Conservation (phyloP, 2,888 invertebrate genomes). For the Plutella xylostella region DNA sequence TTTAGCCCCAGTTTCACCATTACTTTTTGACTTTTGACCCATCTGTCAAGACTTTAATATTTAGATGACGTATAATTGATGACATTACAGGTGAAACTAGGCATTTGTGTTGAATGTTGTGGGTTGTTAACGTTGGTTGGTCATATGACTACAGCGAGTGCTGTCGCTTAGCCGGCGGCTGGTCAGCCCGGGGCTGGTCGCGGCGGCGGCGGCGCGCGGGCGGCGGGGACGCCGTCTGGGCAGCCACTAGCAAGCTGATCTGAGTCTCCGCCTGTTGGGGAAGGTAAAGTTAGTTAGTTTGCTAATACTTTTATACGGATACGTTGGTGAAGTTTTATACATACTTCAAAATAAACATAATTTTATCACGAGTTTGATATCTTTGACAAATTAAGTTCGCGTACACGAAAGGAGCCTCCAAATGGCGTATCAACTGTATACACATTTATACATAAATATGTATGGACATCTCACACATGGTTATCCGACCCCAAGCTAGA, state of each 20-base stretch:
- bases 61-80: no score
- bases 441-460: background rate
- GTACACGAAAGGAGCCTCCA: background rate
- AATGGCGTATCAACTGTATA: no score
- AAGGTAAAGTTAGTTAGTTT: background rate
- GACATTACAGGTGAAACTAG: no score
- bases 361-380: background rate
- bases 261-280: constrained; percentile 39
- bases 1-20: no score
- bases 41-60: no score
- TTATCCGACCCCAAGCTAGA: no score
- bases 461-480: no score
- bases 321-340: background rate
- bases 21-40: no score
- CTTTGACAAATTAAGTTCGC: background rate
- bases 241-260: constrained; percentile 53
- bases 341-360: background rate
- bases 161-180: constrained; percentile 12
- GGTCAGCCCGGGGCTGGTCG: constrained; percentile 15
- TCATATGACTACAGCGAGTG: no score
- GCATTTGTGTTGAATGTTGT: no score
- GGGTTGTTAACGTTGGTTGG: no score
- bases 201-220: constrained; percentile 34
- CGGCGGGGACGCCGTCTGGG: constrained; percentile 46
- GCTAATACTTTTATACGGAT: no score